phyloP scores from a whole-genome alignment of 1,140 invertebrate species.

The Lepidurus couesii region DNA sequence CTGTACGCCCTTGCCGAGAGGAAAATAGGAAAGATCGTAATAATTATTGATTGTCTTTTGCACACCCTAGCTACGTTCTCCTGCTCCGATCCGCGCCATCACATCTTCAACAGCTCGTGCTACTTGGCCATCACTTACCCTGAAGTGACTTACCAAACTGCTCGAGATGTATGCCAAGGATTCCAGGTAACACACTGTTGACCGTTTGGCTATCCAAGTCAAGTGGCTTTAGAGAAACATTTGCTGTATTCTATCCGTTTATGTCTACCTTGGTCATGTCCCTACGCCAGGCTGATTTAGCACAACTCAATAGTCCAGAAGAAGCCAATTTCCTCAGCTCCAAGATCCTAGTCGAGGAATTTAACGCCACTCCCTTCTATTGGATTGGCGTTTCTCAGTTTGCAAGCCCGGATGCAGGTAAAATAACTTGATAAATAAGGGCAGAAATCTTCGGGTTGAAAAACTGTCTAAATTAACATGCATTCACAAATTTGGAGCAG shows the following conservation, averaged over 20 bases:
- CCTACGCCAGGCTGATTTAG: conserved; percentile 46
- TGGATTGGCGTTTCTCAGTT: conserved; percentile 53
- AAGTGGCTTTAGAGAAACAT: background rate
- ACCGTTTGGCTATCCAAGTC: background rate
- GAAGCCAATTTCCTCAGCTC: conserved; percentile 59
- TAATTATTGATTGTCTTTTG: conserved; percentile 21
- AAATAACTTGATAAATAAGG: conserved; percentile 24
- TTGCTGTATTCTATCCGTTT: background rate
- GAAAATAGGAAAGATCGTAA: background rate
- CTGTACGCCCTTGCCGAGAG: background rate
- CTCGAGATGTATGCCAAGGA: conserved; percentile 62
- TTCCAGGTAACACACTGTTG: conserved; percentile 47
- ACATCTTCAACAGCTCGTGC: conserved; percentile 47
- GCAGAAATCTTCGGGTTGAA: conserved; percentile 36
- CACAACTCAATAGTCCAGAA: conserved; percentile 55
- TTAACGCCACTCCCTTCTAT: conserved; percentile 59
- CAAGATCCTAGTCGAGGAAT: conserved; percentile 58
- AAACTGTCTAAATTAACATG: background rate
- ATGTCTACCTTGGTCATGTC: background rate
- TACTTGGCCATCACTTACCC: conserved; percentile 67
- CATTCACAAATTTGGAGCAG: background rate
- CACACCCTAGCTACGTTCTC: conserved; percentile 32
- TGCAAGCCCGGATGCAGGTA: conserved; percentile 51
- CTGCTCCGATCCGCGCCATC: conserved; percentile 32
- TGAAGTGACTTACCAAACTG: conserved; percentile 63